These are phyloP conservation scores for Potorous gilbertii DNA, from an alignment of 2,797 vertebrate genomes.

Conservation along the genomic window DNA sequence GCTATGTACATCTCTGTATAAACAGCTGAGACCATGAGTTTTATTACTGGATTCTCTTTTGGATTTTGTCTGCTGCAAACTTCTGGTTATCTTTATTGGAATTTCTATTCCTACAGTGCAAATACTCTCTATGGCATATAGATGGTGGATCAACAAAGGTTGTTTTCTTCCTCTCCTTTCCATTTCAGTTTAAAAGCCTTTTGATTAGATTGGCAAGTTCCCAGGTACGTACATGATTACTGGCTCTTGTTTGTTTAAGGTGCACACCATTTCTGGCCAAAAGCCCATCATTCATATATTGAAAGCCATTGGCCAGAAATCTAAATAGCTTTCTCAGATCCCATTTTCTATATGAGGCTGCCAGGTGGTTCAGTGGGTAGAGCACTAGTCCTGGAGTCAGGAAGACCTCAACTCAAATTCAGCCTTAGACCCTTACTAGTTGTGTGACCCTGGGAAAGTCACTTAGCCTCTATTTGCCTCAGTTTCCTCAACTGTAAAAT, in stretches of 20 bases:
- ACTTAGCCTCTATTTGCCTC: neutral
- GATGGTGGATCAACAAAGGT: neutral
- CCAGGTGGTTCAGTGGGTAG: neutral
- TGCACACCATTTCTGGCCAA: neutral
- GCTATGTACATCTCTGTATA: neutral
- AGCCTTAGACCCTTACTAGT: neutral
- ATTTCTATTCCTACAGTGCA: neutral
- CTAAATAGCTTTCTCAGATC: neutral
- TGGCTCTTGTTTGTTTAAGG: neutral
- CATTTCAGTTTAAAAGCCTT: neutral
- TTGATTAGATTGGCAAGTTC: neutral
- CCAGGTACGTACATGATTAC: neutral
- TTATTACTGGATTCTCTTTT: neutral
- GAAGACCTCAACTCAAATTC: neutral
- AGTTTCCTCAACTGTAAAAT: neutral
- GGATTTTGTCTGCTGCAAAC: neutral
- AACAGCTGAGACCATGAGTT: neutral
- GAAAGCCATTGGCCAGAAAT: neutral
- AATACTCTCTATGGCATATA: neutral
- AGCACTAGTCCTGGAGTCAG: neutral
- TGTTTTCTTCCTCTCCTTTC: neutral
- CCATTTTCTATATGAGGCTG: neutral
- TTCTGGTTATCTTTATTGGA: neutral
- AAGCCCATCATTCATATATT: neutral
- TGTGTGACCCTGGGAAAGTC: neutral